Evolutionary conservation across 2,113 vertebrate species (phyloP), one percentile per base, ranked within the genome.

Genomic region (Stegastes partitus): DNA sequence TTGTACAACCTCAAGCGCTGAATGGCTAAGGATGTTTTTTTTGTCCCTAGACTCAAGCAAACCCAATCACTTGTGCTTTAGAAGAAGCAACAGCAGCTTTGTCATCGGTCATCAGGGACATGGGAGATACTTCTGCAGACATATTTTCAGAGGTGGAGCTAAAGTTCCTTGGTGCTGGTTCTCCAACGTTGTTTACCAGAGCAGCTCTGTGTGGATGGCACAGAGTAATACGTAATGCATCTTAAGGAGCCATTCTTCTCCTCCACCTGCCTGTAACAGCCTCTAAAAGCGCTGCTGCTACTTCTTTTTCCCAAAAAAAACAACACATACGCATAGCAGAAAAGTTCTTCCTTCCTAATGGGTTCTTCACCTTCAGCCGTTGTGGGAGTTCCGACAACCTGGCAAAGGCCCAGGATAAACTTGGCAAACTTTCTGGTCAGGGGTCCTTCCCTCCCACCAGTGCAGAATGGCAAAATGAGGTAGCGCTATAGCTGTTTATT

Each of bases 381-480:
- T 69, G 62, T 65, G 49, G 10, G 59, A 79, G 45, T 65, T 44
- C 42, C 1, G 2, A 58, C 4, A 57, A 58, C 54, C 31, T 65
- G 79, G 57, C 49, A 58, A 23, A 10, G 21, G 64, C 25, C 61
- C 51, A 64, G 45, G 45, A 63, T 50, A 63, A 85, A 81, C 53
- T 81, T 75, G 42, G 70, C 23, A 55, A 74, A 70, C 31, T 21
- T 45, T 61, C 31, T 54, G 49, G 73, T 71, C 81, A 68, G 28
- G 64, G 55, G 75, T 55, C 55, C 50, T 57, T 82, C 14, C 45
- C 10, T 68, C 26, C 44, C 49, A 79, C 21, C 37, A 34, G 68
- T 59, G 51, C 61, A 49, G 22, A 37, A 50, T 47, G 28, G 39
- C 39, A 61, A 57, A 15, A 2, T 44, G 11, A 21, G 4, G 39